Evolutionary conservation across 64 coral and sea anemone species (phyloP), one percentile per base, ranked within the genome.

Genomic region (Actinia tenebrosa): DNA sequence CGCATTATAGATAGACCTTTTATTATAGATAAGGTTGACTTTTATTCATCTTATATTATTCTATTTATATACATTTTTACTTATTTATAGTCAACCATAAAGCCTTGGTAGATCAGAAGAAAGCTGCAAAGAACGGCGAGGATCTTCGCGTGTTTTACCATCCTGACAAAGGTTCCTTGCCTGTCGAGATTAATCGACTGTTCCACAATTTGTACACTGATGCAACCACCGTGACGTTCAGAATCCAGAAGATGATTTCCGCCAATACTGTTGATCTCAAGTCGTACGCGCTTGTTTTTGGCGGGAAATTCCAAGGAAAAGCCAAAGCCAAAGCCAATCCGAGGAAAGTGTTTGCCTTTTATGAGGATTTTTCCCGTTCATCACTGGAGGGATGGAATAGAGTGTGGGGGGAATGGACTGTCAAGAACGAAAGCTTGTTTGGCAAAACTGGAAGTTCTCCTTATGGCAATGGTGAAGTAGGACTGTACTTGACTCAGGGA

Each of bases 81-180:
- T 61, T 19, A 19, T 66, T 66, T 66, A 14, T 23, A 79, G 77
- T 79, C 1, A 20, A 79, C 20, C 77, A 79, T 1, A 79, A 79
- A 45, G 45, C 77, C 27, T 79, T 79, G 77, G 77, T 79, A 4
- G 77, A 79, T 45, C 5, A 79, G 30, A 45, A 79, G 37, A 42
- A 45, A 79, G 77, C 77, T 26, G 72, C 79, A 50, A 25, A 56
- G 17, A 85, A 78, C 56, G 95, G 95, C 10, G 64, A 97, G 45
- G 95, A 97, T 75, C 82, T 97, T 44, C 85, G 95, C 16, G 91
- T 97, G 82, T 97, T 87, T 80, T 97, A 88, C 15, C 78, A 60
- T 13, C 53, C 56, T 4, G 7, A 77, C 23, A 37, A 64, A 37
- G 80, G 66, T 2, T 47, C 58, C 25, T 53, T 79, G 43, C 84